Conservation (phyloP, 2,888 invertebrate species). For the Quadriops clusia region DNA sequence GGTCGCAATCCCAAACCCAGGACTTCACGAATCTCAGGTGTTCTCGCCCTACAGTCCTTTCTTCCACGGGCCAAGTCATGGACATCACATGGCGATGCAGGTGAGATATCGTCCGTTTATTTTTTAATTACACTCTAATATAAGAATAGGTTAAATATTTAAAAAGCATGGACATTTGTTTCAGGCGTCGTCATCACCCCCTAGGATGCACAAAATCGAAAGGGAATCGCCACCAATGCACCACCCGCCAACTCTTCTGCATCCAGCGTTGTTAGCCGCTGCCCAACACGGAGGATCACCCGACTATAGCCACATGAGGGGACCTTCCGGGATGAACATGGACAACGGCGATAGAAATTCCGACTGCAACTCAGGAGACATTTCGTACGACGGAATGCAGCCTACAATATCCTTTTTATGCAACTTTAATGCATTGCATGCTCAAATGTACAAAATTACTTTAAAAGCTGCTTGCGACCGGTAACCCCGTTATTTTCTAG, state of each 20-base stretch:
- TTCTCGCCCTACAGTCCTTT: conserved; percentile 87
- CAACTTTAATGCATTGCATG: conserved; percentile 26
- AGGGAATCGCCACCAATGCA: conserved; percentile 76
- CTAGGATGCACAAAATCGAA: conserved; percentile 56
- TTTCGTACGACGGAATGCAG: conserved; percentile 84
- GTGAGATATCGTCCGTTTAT: too few relatives aligned
- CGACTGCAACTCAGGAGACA: conserved; percentile 85
- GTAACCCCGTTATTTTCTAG: too few relatives aligned
- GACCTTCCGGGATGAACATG: conserved; percentile 45
- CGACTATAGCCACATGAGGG: conserved; percentile 62
- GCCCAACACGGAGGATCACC: conserved; percentile 73
- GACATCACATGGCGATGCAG: conserved; percentile 39
- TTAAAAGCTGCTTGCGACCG: too few relatives aligned
- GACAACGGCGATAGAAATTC: conserved; percentile 78
- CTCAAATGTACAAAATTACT: too few relatives aligned
- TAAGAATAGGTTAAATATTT: conserved; percentile 6
- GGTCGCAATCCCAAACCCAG: conserved; percentile 93
- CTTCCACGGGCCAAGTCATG: conserved; percentile 50
- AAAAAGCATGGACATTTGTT: conserved; percentile 10
- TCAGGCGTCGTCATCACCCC: conserved; percentile 44
- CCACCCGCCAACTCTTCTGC: conserved; percentile 73
- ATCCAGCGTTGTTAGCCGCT: conserved; percentile 73
- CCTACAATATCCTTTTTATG: conserved; percentile 92
- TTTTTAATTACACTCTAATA: neutral
- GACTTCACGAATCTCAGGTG: conserved; percentile 87